These are phyloP conservation scores for Nerophis ophidion DNA, from an alignment of 2,113 vertebrate species.

Conservation along the genomic window DNA sequence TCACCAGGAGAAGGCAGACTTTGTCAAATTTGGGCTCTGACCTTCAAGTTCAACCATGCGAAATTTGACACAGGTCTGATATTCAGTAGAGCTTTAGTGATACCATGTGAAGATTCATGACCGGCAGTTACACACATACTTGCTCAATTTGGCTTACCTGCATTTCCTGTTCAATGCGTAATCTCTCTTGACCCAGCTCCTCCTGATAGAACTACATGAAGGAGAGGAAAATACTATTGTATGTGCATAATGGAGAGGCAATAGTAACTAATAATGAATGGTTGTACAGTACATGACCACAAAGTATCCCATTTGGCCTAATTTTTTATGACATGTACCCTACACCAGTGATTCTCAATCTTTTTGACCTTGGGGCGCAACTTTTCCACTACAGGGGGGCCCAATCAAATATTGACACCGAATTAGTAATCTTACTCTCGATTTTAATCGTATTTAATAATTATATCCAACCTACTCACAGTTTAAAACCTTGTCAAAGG, in stretches of 20 bases:
- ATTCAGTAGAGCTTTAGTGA: constrained; percentile 24
- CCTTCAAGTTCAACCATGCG: constrained; percentile 1
- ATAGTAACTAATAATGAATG: neutral
- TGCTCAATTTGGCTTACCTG: constrained; percentile 56
- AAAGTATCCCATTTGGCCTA: too few species aligned
- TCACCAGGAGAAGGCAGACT: constrained; percentile 42
- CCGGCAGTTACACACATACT: neutral
- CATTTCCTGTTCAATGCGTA: constrained; percentile 75
- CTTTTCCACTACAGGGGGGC: too few species aligned
- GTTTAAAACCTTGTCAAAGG: too few species aligned
- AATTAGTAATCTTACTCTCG: too few species aligned
- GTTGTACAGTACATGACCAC: too few species aligned
- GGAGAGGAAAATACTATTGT: constrained; percentile 14
- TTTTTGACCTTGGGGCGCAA: too few species aligned
- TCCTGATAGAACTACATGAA: constrained; percentile 72
- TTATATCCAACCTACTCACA: too few species aligned
- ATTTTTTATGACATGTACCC: too few species aligned
- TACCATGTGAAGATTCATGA: neutral
- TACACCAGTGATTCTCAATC: too few species aligned
- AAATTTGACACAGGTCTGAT: constrained; percentile 29
- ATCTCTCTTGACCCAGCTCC: constrained; percentile 71
- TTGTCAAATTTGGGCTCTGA: constrained; percentile 8
- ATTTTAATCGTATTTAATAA: too few species aligned
- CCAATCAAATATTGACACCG: too few species aligned
- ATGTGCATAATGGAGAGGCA: neutral